Conservation (phyloP, 2,797 vertebrate genomes). For the Meriones psammophilus region DNA sequence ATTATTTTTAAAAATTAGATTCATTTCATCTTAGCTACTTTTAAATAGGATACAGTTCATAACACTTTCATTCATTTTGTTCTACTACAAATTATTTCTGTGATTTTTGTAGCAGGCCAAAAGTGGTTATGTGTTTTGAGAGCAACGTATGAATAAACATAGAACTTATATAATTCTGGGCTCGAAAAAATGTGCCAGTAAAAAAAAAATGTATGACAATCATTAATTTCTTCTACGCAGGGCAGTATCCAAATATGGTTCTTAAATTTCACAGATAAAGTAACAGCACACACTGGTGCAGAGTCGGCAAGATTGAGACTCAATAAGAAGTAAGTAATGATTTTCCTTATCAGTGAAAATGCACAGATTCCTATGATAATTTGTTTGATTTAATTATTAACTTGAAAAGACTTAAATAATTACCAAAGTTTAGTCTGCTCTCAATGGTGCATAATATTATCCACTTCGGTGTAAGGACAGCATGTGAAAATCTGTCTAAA, state of each 20-base stretch:
- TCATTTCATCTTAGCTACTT: neutral
- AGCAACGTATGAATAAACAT: neutral
- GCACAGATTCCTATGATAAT: neutral
- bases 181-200: neutral
- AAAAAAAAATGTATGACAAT: no score
- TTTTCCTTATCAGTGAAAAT: neutral
- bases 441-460: neutral
- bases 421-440: neutral
- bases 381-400: constrained; percentile 39
- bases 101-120: neutral
- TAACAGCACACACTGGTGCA: neutral
- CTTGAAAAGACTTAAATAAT: neutral
- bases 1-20: neutral
- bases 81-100: neutral
- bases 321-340: constrained; percentile 7
- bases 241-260: neutral
- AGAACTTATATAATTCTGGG: neutral
- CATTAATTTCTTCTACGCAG: neutral
- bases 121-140: neutral
- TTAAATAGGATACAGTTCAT: neutral
- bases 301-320: neutral
- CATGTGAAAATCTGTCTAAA: constrained; percentile 53
- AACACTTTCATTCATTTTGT: neutral
- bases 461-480: neutral
- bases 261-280: neutral